Evolutionary conservation across 2,888 invertebrate genomes (phyloP), one percentile per base, ranked within the genome.

Genomic region (Bruchidius siliquastri): DNA sequence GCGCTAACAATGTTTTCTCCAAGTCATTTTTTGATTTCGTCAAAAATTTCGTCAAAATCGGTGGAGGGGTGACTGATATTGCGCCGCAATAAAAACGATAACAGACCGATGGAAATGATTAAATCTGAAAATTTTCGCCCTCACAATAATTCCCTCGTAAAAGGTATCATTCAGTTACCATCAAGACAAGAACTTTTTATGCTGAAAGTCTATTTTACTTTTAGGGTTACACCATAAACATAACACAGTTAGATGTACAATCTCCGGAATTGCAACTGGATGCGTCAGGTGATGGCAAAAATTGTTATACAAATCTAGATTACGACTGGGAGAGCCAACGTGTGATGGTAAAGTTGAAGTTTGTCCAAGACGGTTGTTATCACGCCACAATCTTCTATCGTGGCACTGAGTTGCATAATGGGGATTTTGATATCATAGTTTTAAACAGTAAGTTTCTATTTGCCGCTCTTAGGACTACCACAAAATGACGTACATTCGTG

Each of bases 381-480:
- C 92, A 93, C 82, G 96, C 96, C 73, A 90, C 90, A 20, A 93
- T 97, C 72, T 91, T 91, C 81, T 94, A 94, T 84, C 90, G 92
- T 74, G 92, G 92, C 70, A 89, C 90, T 76, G 90, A 92, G 83
- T 87, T 97, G 81, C 94, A 94, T 81, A 96, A 96, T 84, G 97
- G 96, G 30, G 94, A 95, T 85, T 96, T 97, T 83, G 96, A 96
- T 87, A 94, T 96, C 83, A 94, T 97, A 82, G 96, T 96, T 69
- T 90, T 97, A 72, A 95, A 94, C 81, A 92, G 96, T 96, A 87
- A 89, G 92, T 88, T 68, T 21, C 26, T 4, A 26, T 49, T 4
- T 18, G n/a, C 73, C 70, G 67, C 70, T 26, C 26, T 26, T 26
- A 26, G 8, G 8, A 8, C 26, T 2, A 4, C 26, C 8, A 26